Evolutionary conservation across 2,113 vertebrate genomes (phyloP).

Genomic region (Mola mola): DNA sequence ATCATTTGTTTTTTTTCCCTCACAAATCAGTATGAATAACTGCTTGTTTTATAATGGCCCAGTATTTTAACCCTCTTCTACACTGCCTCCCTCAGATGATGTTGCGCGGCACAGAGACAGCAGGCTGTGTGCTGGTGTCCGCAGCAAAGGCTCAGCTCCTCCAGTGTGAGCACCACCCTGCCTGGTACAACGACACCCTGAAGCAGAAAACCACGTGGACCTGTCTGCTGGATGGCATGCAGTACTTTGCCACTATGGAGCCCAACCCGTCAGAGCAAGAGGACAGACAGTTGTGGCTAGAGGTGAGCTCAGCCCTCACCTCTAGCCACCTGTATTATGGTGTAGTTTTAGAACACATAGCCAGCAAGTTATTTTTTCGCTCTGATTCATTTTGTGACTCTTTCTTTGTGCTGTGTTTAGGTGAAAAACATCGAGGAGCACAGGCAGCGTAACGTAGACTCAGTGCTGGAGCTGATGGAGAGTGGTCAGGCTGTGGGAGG

Average conservation of each 20-base stretch:
- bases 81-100: conserved; percentile 86
- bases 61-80: background rate
- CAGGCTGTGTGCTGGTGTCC: conserved; percentile 95
- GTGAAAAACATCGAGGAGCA: conserved; percentile 99
- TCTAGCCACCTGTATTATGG: too few species aligned
- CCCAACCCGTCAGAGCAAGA: conserved; percentile 89
- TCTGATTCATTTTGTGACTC: background rate
- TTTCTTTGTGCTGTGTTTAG: conserved; percentile 68
- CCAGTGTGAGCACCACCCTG: conserved; percentile 95
- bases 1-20: background rate
- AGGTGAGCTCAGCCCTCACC: conserved; percentile 72
- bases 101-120: conserved; percentile 93
- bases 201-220: conserved; percentile 99
- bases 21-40: background rate
- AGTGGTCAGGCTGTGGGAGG: conserved; percentile 97
- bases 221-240: conserved; percentile 95
- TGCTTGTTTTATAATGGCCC: background rate
- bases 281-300: conserved; percentile 93
- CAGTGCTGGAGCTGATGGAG: conserved; percentile 97
- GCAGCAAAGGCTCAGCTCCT: conserved; percentile 95
- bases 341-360: background rate
- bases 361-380: background rate
- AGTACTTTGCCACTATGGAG: conserved; percentile 98
- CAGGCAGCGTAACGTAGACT: conserved; percentile 91
- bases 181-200: conserved; percentile 95